These are phyloP conservation scores for Zapus hudsonius DNA, from an alignment of 2,113 vertebrate species.

Conservation along the genomic window DNA sequence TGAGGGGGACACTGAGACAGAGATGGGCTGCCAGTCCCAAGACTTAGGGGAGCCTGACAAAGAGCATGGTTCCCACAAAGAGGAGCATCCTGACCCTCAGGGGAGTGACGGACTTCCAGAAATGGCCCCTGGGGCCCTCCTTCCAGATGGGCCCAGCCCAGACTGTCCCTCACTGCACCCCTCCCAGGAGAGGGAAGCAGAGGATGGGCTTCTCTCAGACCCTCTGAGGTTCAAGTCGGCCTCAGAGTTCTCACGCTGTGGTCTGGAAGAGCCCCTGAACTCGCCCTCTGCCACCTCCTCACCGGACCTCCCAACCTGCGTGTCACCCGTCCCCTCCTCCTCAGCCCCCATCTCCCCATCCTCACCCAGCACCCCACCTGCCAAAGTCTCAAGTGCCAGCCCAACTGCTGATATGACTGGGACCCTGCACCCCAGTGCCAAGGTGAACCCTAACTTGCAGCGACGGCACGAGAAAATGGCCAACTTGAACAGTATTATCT, in stretches of 20 bases:
- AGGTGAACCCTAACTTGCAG: constrained; percentile 93
- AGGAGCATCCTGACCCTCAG: constrained; percentile 76
- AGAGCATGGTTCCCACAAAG: constrained; percentile 81
- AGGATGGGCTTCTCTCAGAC: constrained; percentile 86
- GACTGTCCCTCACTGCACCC: constrained; percentile 82
- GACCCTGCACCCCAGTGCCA: constrained; percentile 84
- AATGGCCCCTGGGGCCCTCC: constrained; percentile 77
- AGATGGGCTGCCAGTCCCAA: constrained; percentile 64
- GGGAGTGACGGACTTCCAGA: constrained; percentile 65
- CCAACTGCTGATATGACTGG: constrained; percentile 75
- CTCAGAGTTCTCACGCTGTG: constrained; percentile 91
- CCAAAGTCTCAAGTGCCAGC: constrained; percentile 84
- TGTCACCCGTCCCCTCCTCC: constrained; percentile 93
- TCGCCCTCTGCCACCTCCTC: constrained; percentile 95
- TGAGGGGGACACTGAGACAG: constrained; percentile 61
- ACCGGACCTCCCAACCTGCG: constrained; percentile 92
- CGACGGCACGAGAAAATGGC: constrained; percentile 99
- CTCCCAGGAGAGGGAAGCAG: constrained; percentile 83
- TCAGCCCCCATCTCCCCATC: constrained; percentile 95
- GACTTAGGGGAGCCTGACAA: constrained; percentile 78
- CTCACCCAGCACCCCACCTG: constrained; percentile 81
- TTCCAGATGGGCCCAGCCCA: constrained; percentile 77
- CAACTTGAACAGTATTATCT: constrained; percentile 99
- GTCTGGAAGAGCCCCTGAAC: constrained; percentile 93
- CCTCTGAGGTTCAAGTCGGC: constrained; percentile 93